phyloP scores from a whole-genome alignment of 2,113 vertebrate species.

The Himantopus leucocephalus region DNA sequence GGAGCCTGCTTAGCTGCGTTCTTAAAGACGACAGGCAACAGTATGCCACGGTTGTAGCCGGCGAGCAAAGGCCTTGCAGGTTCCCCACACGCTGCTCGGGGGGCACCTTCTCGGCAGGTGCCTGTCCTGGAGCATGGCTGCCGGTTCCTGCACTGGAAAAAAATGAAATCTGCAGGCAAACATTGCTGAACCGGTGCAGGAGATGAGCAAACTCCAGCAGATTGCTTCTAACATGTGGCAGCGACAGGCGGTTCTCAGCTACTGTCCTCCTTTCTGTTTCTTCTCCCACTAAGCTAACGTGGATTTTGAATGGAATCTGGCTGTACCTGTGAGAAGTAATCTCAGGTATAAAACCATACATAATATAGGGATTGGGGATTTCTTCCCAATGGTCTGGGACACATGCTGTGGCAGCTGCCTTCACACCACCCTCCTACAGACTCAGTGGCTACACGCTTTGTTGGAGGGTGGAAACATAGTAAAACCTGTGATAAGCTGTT shows the following conservation, averaged over 20 bases:
- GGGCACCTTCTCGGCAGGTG: neutral
- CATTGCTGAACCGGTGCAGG: neutral
- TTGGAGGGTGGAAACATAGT: neutral
- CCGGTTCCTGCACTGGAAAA: fast-evolving
- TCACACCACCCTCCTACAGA: neutral
- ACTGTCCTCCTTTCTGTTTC: neutral
- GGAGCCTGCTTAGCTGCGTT: fast-evolving
- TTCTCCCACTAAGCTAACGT: neutral
- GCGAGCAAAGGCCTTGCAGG: no score
- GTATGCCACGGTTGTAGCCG: fast-evolving
- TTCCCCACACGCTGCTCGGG: fast-evolving
- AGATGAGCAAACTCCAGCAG: neutral
- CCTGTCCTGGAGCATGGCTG: fast-evolving
- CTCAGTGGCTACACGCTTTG: neutral
- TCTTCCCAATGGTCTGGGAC: neutral
- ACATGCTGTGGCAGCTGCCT: neutral
- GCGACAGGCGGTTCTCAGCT: no score
- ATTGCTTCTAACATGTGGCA: fast-evolving
- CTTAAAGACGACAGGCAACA: no score
- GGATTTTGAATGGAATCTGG: neutral
- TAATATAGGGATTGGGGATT: fast-evolving
- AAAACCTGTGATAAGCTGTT: neutral
- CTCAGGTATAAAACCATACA: neutral
- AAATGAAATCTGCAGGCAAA: neutral
- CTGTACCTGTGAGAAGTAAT: neutral